Base-by-base conservation (phyloP, 2,113 vertebrate genomes). In the Dromiciops gliroides region DNA sequence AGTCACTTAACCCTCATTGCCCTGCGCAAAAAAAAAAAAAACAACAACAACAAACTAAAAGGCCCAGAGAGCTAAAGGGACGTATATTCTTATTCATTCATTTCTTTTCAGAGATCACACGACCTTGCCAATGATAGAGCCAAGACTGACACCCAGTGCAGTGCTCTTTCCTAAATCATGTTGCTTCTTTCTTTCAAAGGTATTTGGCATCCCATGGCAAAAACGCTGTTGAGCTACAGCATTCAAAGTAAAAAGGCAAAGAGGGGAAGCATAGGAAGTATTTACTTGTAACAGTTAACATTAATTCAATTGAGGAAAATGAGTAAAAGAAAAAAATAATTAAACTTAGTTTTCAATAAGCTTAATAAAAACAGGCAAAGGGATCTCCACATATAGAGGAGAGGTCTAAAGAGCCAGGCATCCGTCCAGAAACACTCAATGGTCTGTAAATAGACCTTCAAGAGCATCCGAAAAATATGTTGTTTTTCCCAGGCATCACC, bases 331-430 rank as follows among this genome's bases (percentile, higher is more conserved):
- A 83, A 83, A 37, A 75, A 75, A 75, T 67, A 67, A 75, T 75
- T 83, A 44, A 83, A 83, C 23, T 83, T 44, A 44, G 16, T 83
- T 44, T 83, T 83, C 67, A 83, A 44, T 83, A 83, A 83, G 67
- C n/a, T 44, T 83, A 83, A 83, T 83, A 83, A 83, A 83, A 83
- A 83, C 67, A 83, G 67, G 67, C 67, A 83, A 83, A 83, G n/a
- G n/a, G 37, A 22, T 83, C 67, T 83, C 19, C 67, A 83, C 67
- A 83, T n/a, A 67, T 37, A 44, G 12, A 83, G 19, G 16, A n/a
- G 16, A 44, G 67, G 16, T 83, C 67, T 83, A 83, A 83, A 83
- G 67, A 44, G 67, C 67, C n/a, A 83, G 67, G 67, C 67, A 83
- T 8, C 19, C n/a, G 8, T 83, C 67, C 67, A 83, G 67, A 83